Evolutionary conservation across 1,140 invertebrate species (phyloP).

Genomic region (Scaptomyza pallida): DNA sequence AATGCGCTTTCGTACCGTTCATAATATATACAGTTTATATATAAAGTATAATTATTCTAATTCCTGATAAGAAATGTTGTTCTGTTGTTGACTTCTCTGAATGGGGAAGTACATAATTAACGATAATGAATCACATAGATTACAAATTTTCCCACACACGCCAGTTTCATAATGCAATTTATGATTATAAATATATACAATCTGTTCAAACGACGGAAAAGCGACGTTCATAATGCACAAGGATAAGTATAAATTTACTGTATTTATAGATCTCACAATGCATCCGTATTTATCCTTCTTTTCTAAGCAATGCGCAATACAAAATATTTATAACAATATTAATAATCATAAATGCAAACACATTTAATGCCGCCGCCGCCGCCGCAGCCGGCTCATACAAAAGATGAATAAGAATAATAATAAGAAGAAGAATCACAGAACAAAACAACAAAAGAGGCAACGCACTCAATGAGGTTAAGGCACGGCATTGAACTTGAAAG

Average conservation of each 20-base stretch:
- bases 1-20: neutral
- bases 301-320: conserved; percentile 8
- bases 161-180: neutral
- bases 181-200: neutral
- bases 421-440: conserved; percentile 7
- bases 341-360: conserved; percentile 38
- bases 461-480: conserved; percentile 71
- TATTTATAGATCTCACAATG: neutral
- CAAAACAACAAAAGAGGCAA: conserved; percentile 54
- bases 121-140: neutral
- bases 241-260: neutral
- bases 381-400: conserved; percentile 53
- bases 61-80: neutral
- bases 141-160: neutral
- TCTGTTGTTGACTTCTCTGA: neutral
- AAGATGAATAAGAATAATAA: conserved; percentile 13
- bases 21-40: neutral
- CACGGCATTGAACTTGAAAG: conserved; percentile 77
- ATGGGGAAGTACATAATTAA: neutral
- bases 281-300: neutral
- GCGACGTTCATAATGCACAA: neutral
- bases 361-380: conserved; percentile 51
- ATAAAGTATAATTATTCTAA: too few relatives aligned
- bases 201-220: neutral
- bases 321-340: conserved; percentile 13